A percentile compares a stretch with the other conserved stretches of the same genome.
Conservation (phyloP, 2,888 invertebrate genomes). For the Noctua janthina region DNA sequence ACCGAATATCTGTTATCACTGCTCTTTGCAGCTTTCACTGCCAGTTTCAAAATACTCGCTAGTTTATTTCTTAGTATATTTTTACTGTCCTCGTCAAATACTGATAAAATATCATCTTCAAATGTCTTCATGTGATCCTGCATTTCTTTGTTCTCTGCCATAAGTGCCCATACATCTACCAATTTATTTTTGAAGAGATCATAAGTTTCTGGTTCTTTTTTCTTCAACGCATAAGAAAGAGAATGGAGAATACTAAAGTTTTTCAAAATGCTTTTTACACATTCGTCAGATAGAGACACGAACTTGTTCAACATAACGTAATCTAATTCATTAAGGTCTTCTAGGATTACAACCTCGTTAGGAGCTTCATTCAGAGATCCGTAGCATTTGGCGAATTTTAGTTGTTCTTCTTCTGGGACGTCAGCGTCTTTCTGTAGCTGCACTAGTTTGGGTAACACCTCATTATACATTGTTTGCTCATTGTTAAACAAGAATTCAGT, state of each 20-base stretch:
- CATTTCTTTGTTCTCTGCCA: neutral
- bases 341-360: slow-evolving; percentile 74
- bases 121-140: neutral
- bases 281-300: slow-evolving; percentile 67
- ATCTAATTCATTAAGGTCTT: slow-evolving; percentile 73
- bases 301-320: slow-evolving; percentile 74
- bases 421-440: slow-evolving; percentile 71
- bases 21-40: slow-evolving; percentile 45
- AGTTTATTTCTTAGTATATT: slow-evolving; percentile 59
- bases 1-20: slow-evolving; percentile 67
- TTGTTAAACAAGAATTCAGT: slow-evolving; percentile 68
- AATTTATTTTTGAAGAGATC: slow-evolving; percentile 56
- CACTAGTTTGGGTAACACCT: slow-evolving; percentile 71
- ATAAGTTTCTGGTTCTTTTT: slow-evolving; percentile 71
- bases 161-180: neutral
- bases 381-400: slow-evolving; percentile 73
- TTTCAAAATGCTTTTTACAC: slow-evolving; percentile 71
- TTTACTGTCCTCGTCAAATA: slow-evolving; percentile 32
- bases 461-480: slow-evolving; percentile 73
- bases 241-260: slow-evolving; percentile 76
- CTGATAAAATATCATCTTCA: slow-evolving; percentile 5
- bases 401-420: slow-evolving; percentile 69
- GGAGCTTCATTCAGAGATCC: slow-evolving; percentile 69
- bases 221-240: slow-evolving; percentile 74
- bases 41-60: slow-evolving; percentile 5